A percentile compares a stretch with the other conserved stretches of the same genome.
Conservation (phyloP, 1,140 invertebrate genomes). For the Rhynchophorus ferrugineus region DNA sequence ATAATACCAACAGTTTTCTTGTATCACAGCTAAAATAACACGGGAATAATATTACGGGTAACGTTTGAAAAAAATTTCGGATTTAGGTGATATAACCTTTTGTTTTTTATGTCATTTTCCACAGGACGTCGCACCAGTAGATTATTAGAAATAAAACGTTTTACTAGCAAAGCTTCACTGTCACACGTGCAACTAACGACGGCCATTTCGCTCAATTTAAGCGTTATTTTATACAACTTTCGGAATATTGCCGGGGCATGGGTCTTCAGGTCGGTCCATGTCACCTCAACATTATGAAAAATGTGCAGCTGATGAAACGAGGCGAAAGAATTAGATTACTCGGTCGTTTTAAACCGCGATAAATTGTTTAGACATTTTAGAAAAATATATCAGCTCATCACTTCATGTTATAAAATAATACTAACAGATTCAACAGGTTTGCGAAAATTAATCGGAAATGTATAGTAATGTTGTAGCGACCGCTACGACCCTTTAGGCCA, state of each 20-base stretch:
- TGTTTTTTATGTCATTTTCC: neutral
- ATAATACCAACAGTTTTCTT: too few relatives aligned
- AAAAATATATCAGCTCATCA: neutral
- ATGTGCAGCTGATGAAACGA: neutral
- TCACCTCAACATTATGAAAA: neutral
- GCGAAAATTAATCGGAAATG: too few relatives aligned
- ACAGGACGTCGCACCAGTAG: neutral
- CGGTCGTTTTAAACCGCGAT: neutral
- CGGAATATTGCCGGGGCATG: neutral
- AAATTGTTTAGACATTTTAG: too few relatives aligned
- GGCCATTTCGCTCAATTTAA: slow-evolving; percentile 4
- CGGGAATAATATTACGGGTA: too few relatives aligned
- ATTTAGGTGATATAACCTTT: too few relatives aligned
- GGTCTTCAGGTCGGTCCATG: neutral
- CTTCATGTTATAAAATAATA: too few relatives aligned
- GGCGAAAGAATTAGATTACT: neutral
- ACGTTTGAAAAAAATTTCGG: too few relatives aligned
- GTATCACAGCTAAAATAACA: too few relatives aligned
- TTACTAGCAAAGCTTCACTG: neutral
- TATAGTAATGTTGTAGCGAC: too few relatives aligned
- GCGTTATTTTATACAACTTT: slow-evolving; percentile 9
- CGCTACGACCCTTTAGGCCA: too few relatives aligned
- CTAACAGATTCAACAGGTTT: too few relatives aligned
- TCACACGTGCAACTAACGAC: slow-evolving; percentile 1
- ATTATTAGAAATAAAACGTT: slow-evolving; percentile 1